A percentile compares a stretch with the other conserved stretches of the same genome.
phyloP scores from a whole-genome alignment of 2,888 invertebrate genomes.

The Cordilura impudica region DNA sequence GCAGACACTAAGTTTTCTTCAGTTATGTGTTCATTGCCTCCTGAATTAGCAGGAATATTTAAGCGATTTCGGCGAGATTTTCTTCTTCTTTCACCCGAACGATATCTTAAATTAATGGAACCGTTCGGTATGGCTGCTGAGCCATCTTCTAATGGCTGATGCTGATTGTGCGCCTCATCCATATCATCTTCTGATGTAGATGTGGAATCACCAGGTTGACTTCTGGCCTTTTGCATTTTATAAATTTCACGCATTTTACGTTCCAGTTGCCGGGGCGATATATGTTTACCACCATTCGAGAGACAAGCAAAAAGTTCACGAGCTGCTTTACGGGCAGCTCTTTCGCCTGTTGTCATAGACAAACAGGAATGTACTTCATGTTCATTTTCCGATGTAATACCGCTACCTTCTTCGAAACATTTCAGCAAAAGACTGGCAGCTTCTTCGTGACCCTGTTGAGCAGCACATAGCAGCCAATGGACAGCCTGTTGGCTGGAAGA shows the following conservation, averaged over 20 bases:
- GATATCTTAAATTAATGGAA: constrained; percentile 60
- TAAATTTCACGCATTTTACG: constrained; percentile 85
- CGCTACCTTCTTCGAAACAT: constrained; percentile 83
- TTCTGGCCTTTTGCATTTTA: constrained; percentile 76
- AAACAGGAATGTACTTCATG: constrained; percentile 87
- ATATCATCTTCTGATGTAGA: constrained; percentile 70
- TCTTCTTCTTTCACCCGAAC: constrained; percentile 29
- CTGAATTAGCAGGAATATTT: constrained; percentile 36
- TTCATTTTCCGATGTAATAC: constrained; percentile 86
- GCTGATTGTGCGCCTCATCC: constrained; percentile 66
- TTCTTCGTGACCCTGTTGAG: constrained; percentile 93
- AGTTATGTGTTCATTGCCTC: constrained; percentile 79
- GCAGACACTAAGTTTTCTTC: constrained; percentile 89
- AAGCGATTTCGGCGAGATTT: constrained; percentile 55
- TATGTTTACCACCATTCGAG: constrained; percentile 91
- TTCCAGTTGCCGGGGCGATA: constrained; percentile 89
- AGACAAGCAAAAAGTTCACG: constrained; percentile 92
- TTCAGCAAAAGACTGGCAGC: constrained; percentile 86
- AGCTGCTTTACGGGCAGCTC: constrained; percentile 91
- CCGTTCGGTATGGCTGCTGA: constrained; percentile 62
- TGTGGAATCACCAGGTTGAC: constrained; percentile 68
- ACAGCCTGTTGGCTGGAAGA: constrained; percentile 85
- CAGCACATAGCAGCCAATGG: constrained; percentile 94
- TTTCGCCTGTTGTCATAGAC: constrained; percentile 90
- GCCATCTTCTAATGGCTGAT: constrained; percentile 72